Base-by-base conservation (phyloP, 2,888 invertebrate genomes). In the Cylloceria caligata region DNA sequence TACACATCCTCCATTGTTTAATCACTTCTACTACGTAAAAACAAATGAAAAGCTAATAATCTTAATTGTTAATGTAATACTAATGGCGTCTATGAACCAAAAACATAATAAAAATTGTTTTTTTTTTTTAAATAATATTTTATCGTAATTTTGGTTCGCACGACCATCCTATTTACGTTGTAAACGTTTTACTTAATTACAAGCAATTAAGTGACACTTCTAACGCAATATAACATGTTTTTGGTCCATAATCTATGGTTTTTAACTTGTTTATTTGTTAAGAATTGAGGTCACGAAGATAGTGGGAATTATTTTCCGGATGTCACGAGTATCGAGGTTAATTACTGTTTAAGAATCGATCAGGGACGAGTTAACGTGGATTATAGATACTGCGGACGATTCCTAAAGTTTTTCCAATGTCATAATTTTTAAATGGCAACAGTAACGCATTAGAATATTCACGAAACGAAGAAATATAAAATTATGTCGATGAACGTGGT, bases 341-440 rank as follows among this genome's bases (percentile, higher is more conserved):
- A 73, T 64, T 52, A 13, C 7, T 16, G 65, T 74, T 74, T 55
- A 27, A 49, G 34, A 57, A 67, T 71, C 39, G 42, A 57, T 55
- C 27, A 13, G n/a, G n/a, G 13, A 21, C 2, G 24, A 52, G 24
- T 19, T n/a, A n/a, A n/a, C 13, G 13, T 0, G 52, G 7, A 11
- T 27, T 13, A 19, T 47, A 47, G 19, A 52, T 13, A 11, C 3
- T 52, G 24, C 3, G 4, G 47, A 47, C 47, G 47, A 19, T 45
- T 13, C 42, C 1, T 7, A 9, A 19, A n/a, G 34, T 49, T 69
- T 57, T 55, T 13, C 27, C 11, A 27, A 42, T 30, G 39, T 24
- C 39, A 55, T 19, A 2, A 27, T 27, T 57, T 16, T 16, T 27
- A n/a, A 60, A 60, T 30, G 34, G 16, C 34, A 19, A 7, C 19